phyloP scores from a whole-genome alignment of 2,113 vertebrate genomes.

The Ailurus styani region DNA sequence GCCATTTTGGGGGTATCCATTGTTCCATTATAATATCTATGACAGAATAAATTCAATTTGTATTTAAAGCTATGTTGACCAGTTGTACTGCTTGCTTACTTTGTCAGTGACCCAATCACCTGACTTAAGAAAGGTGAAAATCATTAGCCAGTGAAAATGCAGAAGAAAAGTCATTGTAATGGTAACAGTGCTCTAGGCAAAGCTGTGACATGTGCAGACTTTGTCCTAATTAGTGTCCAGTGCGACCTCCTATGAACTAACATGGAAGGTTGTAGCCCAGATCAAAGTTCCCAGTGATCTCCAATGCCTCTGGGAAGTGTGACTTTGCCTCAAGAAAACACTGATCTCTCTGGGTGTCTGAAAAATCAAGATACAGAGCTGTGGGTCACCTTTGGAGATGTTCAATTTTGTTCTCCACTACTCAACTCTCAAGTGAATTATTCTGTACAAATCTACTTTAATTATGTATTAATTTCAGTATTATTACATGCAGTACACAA shows the following conservation, averaged over 20 bases:
- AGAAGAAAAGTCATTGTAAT: background rate
- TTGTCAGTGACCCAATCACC: background rate
- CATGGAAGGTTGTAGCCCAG: background rate
- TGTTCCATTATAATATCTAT: background rate
- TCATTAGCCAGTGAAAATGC: background rate
- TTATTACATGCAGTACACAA: slow-evolving; percentile 63
- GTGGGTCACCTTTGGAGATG: background rate
- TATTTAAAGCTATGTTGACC: background rate
- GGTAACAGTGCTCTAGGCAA: background rate
- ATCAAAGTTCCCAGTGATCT: background rate
- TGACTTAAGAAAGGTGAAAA: background rate
- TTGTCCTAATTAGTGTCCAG: background rate
- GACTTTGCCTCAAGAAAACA: background rate
- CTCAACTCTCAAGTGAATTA: slow-evolving; percentile 67
- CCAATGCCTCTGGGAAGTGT: background rate
- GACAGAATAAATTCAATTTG: background rate
- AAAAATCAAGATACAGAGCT: slow-evolving; percentile 29
- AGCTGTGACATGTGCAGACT: background rate
- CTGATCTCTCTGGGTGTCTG: background rate
- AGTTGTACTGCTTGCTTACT: background rate
- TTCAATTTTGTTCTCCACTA: slow-evolving; percentile 46
- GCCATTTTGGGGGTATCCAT: background rate
- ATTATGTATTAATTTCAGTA: slow-evolving; percentile 75
- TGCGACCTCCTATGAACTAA: background rate
- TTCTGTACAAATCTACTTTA: slow-evolving; percentile 69